Base-by-base conservation (phyloP, 2,888 invertebrate species). In the Papilio protenor region DNA sequence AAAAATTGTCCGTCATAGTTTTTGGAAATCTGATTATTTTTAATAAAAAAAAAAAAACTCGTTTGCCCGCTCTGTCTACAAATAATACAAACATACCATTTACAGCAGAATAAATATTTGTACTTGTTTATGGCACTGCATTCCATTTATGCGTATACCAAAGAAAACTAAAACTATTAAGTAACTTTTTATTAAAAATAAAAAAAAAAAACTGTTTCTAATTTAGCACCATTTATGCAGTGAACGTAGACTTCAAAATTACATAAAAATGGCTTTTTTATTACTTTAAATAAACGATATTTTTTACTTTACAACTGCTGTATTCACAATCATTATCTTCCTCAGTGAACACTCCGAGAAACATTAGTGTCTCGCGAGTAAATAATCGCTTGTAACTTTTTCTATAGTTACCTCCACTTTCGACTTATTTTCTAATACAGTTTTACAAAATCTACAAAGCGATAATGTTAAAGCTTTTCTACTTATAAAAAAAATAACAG, bases 61-160 rank as follows among this genome's bases (percentile, higher is more conserved):
- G 33, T 33, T 64, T 33, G 6, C 33, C 64, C 33, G 33, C 64
- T 64, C 16, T 33, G 18, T 64, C 12, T 23, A 57, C 10, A 61
- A 61, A 61, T 27, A 14, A 33, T 18, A 59, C 33, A 70, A 77
- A 71, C 71, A 66, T 40, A 64, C 47, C 57, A 40, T 57, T 70
- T 27, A 76, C 59, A 11, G 72, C 47, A 73, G 52, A 73, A 77
- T 66, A 77, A 73, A 76, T 61, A 73, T 80, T 80, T 79, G 79
- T 81, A 80, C 80, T 78, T 27, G 6, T 73, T 57, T 79, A 81
- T 80, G 79, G 80, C 81, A 79, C 71, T 74, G 64, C 27, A 8
- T 69, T 16, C 55, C 21, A 57, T 45, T 55, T 18, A 77, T 49
- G 45, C 23, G 77, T 72, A 52, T 18, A 66, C 74, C 71, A 75